Base-by-base conservation (phyloP, 1,140 invertebrate genomes). In the Acromyrmex echinatior region DNA sequence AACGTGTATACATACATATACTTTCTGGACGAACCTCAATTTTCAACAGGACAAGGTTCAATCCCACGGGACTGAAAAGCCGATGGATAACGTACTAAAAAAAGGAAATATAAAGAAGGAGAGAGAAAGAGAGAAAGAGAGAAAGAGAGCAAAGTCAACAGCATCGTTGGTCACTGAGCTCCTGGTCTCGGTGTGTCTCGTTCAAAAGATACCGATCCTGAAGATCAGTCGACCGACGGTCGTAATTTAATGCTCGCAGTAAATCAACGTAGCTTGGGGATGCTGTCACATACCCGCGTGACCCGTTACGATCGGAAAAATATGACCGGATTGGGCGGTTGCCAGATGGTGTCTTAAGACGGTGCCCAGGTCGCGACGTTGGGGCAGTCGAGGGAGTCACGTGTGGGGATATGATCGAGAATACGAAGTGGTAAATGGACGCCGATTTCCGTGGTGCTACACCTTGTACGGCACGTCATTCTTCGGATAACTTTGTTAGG, bases 191-290 rank as follows among this genome's bases (percentile, higher is more conserved):
- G n/a, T n/a, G n/a, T n/a, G 25, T 84, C 35, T 60, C 63, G 62
- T 86, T 35, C 58, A 76, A 68, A 58, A 73, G 51, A 79, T 76
- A 82, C 25, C 63, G 88, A 90, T 90, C 86, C 60, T 66, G 4
- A 63, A 90, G 89, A 87, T 90, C 86, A 90, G 62, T 58, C 73
- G 53, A 35, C n/a, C 31, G 74, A 86, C 82, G 63, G 78, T 79
- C 88, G 86, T 90, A 90, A 90, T 90, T 90, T 87, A 90, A 86
- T 63, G 88, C 68, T 70, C 10, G 14, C 39, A n/a, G 86, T 90
- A 90, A 90, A 90, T 90, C 88, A 85, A 74, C 62, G 35, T 16
- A 76, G 88, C 53, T 90, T 9, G 78, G 80, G 80, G 73, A 86
- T 78, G 58, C 78, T 53, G 88, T 89, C 84, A 28, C 63, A 49